Percentiles rank a stretch among this genome's conserved stretches.
phyloP scores from a whole-genome alignment of 2,113 vertebrate species.

The Pseudorectes ferrugineus region DNA sequence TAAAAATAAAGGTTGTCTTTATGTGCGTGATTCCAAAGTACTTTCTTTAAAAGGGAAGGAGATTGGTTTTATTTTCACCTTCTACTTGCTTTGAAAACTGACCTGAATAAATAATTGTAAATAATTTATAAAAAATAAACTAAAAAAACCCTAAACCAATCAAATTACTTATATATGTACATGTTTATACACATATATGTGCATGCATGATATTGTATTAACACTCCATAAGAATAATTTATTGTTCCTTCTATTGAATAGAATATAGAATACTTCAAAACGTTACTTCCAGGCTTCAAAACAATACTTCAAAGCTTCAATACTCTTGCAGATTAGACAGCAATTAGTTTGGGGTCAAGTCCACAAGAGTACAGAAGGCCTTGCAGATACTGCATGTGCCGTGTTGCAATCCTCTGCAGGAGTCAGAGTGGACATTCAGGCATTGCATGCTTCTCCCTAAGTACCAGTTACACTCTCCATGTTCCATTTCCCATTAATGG shows the following conservation, averaged over 20 bases:
- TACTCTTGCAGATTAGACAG: neutral
- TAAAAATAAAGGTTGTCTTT: neutral
- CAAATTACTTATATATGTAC: neutral
- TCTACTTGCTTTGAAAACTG: neutral
- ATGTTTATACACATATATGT: neutral
- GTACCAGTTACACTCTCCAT: neutral
- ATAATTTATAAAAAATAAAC: neutral
- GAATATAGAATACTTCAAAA: neutral
- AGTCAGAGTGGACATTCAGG: fast-evolving
- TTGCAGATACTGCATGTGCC: fast-evolving
- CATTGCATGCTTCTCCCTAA: neutral
- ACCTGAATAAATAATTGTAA: neutral
- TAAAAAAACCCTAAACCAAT: neutral
- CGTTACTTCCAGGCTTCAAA: neutral
- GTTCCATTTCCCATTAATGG: neutral
- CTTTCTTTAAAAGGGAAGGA: neutral
- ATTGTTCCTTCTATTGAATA: neutral
- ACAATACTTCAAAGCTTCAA: neutral
- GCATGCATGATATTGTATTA: neutral
- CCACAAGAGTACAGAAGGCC: neutral
- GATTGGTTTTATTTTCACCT: neutral
- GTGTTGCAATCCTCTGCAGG: fast-evolving
- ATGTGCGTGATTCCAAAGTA: neutral
- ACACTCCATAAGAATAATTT: neutral
- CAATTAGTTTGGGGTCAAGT: neutral